Conservation (phyloP, 1,140 invertebrate species). For the Microplitis demolitor region DNA sequence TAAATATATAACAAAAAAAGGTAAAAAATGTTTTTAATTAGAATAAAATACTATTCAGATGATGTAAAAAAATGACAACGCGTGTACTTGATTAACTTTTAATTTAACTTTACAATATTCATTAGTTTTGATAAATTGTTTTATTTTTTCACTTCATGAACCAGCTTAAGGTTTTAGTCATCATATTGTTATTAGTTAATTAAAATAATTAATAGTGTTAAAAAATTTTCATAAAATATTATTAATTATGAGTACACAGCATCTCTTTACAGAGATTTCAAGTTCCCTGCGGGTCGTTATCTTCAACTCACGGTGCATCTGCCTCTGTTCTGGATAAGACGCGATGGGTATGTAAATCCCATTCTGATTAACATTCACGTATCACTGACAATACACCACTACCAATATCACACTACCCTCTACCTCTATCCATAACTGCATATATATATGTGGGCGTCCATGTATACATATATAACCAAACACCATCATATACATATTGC, state of each 20-base stretch:
- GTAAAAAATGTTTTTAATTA: too few relatives aligned
- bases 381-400: conserved; percentile 24
- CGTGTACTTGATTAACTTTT: too few relatives aligned
- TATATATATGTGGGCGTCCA: neutral
- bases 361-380: conserved; percentile 51
- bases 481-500: too few relatives aligned
- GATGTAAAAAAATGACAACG: too few relatives aligned
- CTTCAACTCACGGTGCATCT: conserved; percentile 44
- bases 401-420: neutral
- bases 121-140: too few relatives aligned
- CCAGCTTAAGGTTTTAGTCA: too few relatives aligned
- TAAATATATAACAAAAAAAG: too few relatives aligned
- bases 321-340: conserved; percentile 41
- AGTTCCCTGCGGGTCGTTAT: conserved; percentile 37
- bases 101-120: too few relatives aligned
- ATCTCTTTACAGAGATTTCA: neutral
- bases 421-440: neutral
- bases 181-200: too few relatives aligned
- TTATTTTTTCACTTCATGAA: too few relatives aligned
- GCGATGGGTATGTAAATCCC: conserved; percentile 47
- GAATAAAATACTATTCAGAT: too few relatives aligned
- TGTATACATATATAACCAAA: neutral
- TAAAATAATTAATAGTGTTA: too few relatives aligned
- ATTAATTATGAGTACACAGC: neutral
- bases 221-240: neutral